A percentile compares a stretch with the other conserved stretches of the same genome.
These are phyloP conservation scores for Microchirus variegatus DNA, from an alignment of 2,797 vertebrate genomes.

Conservation along the genomic window DNA sequence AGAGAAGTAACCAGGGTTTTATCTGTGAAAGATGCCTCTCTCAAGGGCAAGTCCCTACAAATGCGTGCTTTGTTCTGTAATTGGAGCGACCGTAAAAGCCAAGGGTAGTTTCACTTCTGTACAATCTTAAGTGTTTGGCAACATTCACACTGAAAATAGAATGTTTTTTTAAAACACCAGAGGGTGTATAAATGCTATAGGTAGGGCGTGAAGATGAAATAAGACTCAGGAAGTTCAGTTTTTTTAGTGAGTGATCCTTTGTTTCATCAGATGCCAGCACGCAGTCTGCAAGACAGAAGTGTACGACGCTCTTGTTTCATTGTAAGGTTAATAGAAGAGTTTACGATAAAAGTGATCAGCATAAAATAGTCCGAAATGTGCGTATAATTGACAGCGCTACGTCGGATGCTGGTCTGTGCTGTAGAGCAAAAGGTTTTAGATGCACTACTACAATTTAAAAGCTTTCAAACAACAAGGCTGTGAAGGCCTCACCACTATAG, in stretches of 20 bases:
- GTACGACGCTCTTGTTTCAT: neutral
- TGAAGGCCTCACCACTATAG: too few species aligned
- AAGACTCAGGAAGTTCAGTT: neutral
- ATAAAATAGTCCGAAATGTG: too few species aligned
- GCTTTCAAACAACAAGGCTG: too few species aligned
- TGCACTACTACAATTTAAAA: too few species aligned
- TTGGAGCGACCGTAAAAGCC: neutral
- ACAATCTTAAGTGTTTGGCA: slow-evolving; percentile 9
- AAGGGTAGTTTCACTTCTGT: slow-evolving; percentile 27
- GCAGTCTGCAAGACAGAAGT: neutral
- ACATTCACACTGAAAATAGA: slow-evolving; percentile 10
- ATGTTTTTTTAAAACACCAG: neutral
- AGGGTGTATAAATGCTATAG: neutral
- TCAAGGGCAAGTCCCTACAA: neutral
- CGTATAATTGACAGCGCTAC: too few species aligned
- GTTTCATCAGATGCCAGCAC: neutral
- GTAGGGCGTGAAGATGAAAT: neutral
- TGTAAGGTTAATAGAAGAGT: neutral
- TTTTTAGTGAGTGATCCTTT: too few species aligned
- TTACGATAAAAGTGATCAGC: too few species aligned
- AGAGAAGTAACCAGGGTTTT: too few species aligned
- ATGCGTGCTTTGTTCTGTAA: too few species aligned
- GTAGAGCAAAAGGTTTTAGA: too few species aligned
- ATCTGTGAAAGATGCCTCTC: too few species aligned
- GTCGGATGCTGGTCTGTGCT: too few species aligned